Conservation (phyloP, 1,140 invertebrate genomes). For the Bombus soroeensis region DNA sequence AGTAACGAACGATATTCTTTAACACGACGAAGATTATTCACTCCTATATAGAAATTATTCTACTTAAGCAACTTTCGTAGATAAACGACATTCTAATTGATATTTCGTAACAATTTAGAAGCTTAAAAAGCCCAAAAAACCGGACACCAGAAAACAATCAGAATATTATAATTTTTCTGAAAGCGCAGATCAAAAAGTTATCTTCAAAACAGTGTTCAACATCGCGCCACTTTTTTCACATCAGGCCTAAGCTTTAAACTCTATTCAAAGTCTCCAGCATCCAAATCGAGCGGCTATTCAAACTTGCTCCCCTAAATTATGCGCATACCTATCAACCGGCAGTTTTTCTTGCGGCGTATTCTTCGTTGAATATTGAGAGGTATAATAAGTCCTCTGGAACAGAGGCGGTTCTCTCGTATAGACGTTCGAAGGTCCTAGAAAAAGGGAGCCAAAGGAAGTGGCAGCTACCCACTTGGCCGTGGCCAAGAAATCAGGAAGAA, state of each 20-base stretch:
- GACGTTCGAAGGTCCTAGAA: conserved; percentile 45
- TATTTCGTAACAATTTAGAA: too few species aligned
- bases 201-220: too few species aligned
- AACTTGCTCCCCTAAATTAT: conserved; percentile 27
- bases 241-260: too few species aligned
- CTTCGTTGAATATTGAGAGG: conserved; percentile 45
- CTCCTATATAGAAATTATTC: too few species aligned
- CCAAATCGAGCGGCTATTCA: background rate
- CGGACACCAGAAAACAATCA: too few species aligned
- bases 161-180: too few species aligned
- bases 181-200: too few species aligned
- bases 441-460: conserved; percentile 16
- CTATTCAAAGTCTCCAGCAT: background rate
- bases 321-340: conserved; percentile 42
- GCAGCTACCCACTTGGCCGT: background rate
- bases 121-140: background rate
- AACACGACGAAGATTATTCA: background rate
- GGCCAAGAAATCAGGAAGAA: background rate
- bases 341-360: conserved; percentile 36
- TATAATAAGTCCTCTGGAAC: conserved; percentile 44
- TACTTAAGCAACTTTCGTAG: too few species aligned
- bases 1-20: too few species aligned
- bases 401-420: background rate
- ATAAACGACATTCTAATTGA: too few species aligned
- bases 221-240: too few species aligned